These are phyloP conservation scores for Morinoia aosen DNA, from an alignment of 2,888 invertebrate species.

Conservation along the genomic window DNA sequence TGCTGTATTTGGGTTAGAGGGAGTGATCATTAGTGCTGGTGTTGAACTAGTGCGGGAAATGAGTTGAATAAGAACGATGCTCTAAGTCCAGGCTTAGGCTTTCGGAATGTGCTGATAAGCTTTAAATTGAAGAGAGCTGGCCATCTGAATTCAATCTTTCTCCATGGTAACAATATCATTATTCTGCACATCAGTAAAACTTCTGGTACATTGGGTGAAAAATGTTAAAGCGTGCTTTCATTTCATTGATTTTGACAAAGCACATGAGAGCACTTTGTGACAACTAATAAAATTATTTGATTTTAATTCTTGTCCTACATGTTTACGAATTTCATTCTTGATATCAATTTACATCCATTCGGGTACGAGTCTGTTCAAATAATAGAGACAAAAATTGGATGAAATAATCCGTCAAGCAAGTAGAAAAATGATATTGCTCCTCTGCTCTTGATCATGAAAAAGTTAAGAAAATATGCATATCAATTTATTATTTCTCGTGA, in stretches of 20 bases:
- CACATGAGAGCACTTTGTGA: not conserved
- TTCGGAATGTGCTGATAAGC: too few species aligned
- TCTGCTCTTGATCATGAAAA: not conserved
- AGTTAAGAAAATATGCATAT: not conserved
- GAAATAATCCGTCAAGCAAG: not conserved
- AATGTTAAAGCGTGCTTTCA: too few species aligned
- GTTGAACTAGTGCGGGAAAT: too few species aligned
- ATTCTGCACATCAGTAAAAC: too few species aligned
- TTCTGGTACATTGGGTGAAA: too few species aligned
- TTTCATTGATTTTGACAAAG: not conserved
- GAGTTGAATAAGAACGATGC: too few species aligned
- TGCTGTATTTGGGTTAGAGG: too few species aligned
- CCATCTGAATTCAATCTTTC: too few species aligned
- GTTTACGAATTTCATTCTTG: not conserved
- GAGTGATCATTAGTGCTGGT: too few species aligned
- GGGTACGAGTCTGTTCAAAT: not conserved
- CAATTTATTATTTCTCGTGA: not conserved
- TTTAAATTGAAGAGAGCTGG: too few species aligned
- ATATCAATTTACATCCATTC: not conserved
- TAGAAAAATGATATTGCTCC: not conserved
- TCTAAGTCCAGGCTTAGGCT: too few species aligned
- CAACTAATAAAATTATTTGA: not conserved
- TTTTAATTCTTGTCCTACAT: not conserved
- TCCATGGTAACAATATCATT: too few species aligned
- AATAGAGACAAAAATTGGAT: not conserved